phyloP scores from a whole-genome alignment of 2,113 vertebrate species.

The Piprites chloris region DNA sequence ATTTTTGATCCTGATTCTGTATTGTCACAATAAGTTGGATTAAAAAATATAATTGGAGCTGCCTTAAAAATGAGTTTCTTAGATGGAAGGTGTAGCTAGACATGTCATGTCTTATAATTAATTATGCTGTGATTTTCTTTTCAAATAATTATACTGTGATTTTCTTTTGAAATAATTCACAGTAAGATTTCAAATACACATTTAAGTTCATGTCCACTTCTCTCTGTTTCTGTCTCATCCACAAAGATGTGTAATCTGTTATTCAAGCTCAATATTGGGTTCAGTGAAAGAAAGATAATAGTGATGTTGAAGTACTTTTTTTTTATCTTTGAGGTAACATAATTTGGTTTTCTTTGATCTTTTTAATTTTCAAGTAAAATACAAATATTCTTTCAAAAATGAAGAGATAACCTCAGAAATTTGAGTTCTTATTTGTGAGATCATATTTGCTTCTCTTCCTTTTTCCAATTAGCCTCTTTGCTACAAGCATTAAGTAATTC shows the following conservation, averaged over 20 bases:
- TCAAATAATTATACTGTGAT: background rate
- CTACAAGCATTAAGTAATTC: background rate
- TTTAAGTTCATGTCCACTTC: background rate
- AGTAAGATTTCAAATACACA: background rate
- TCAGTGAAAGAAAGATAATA: background rate
- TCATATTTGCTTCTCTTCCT: background rate
- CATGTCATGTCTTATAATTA: background rate
- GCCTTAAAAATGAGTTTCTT: background rate
- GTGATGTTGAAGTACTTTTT: background rate
- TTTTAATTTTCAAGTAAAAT: background rate
- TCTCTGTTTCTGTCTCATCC: background rate
- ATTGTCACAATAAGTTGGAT: background rate
- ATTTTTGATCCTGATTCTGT: background rate
- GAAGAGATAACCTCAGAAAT: background rate
- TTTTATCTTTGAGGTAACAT: background rate
- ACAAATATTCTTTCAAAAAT: background rate
- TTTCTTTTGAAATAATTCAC: background rate
- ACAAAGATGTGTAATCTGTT: background rate
- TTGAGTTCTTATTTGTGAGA: background rate
- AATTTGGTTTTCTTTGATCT: background rate
- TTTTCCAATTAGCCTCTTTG: background rate
- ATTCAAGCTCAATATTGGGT: background rate
- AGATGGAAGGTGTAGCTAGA: background rate
- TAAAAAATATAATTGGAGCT: background rate
- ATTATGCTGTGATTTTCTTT: background rate